A percentile compares a stretch with the other conserved stretches of the same genome.
These are phyloP conservation scores for Leucopsar rothschildi DNA, from an alignment of 2,113 vertebrate genomes.

Conservation along the genomic window DNA sequence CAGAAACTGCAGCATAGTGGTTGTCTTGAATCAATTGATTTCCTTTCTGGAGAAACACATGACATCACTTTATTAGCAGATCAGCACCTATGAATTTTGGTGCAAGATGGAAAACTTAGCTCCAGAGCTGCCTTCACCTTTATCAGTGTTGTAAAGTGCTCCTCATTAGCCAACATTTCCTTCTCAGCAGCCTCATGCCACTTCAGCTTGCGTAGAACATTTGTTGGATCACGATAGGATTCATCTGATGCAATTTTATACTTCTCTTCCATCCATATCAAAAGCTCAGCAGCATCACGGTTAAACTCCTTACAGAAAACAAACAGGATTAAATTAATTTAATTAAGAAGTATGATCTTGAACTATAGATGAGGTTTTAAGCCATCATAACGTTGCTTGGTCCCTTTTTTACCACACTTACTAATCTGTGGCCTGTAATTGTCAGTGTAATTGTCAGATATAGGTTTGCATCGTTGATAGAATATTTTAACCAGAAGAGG, in stretches of 20 bases:
- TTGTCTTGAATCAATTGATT: conserved; percentile 71
- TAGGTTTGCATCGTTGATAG: background rate
- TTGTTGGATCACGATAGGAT: conserved; percentile 77
- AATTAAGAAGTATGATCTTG: background rate
- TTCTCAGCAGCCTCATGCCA: conserved; percentile 78
- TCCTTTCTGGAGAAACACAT: conserved; percentile 70
- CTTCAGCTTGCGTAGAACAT: conserved; percentile 80
- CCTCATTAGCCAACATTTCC: conserved; percentile 80
- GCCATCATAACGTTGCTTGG: background rate
- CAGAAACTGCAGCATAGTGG: conserved; percentile 63
- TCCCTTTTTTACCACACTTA: background rate
- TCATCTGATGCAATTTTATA: conserved; percentile 78
- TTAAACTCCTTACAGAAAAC: conserved; percentile 79
- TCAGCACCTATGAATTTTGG: background rate
- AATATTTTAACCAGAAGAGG: background rate
- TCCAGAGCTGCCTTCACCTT: conserved; percentile 67
- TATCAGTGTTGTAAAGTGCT: conserved; percentile 73
- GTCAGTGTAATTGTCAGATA: background rate
- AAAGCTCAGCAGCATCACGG: conserved; percentile 78
- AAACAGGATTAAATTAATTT: background rate
- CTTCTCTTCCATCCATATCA: conserved; percentile 90
- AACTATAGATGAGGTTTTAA: background rate
- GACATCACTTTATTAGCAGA: background rate
- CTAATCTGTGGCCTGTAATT: background rate
- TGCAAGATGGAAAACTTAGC: background rate